Evolutionary conservation across 2,797 vertebrate genomes (phyloP), one percentile per base, ranked within the genome.

Genomic region (Pipistrellus kuhlii): DNA sequence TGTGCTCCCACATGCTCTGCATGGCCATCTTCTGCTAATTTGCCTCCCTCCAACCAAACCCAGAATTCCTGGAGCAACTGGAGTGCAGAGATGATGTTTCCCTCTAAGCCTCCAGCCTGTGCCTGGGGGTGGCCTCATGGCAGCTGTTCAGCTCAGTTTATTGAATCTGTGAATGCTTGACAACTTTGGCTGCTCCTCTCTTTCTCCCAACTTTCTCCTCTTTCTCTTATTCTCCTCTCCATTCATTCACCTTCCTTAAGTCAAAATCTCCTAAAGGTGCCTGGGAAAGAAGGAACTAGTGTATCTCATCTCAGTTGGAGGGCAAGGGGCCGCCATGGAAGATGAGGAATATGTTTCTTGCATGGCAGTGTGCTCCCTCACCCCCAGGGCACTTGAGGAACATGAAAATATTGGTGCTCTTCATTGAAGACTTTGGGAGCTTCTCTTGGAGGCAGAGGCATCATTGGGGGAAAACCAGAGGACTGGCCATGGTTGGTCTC

Each of bases 161-260:
- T 3, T 10, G n/a, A 86, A 30, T 10, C 7, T 0, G 3, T 46
- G 55, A 38, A 25, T 21, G 71, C 69, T 51, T 14, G n/a, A 51
- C 44, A 48, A 20, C 6, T 9, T 77, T 8, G 41, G 35, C 68
- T 90, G 21, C 6, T 78, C 18, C 21, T 76, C 27, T 46, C 53
- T 44, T 57, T 35, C 55, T 72, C 20, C 15, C 15, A 51, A 48
- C 71, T 30, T 23, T 21, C 6, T 30, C 53, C 30, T 76, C 53
- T 73, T 78, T 86, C 18, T 53, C 7, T n/a, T 48, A 1, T 5
- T 55, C 23, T 62, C 9, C n/a, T 83, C 18, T 93, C 32, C 0
- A 48, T 75, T 82, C 68, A 25, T 14, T 95, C n/a, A 76, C 17
- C 20, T 94, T 92, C 48, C 51, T 82, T 48, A 85, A n/a, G 5